Conservation (phyloP, 2,797 vertebrate genomes). For the Morelia viridis region DNA sequence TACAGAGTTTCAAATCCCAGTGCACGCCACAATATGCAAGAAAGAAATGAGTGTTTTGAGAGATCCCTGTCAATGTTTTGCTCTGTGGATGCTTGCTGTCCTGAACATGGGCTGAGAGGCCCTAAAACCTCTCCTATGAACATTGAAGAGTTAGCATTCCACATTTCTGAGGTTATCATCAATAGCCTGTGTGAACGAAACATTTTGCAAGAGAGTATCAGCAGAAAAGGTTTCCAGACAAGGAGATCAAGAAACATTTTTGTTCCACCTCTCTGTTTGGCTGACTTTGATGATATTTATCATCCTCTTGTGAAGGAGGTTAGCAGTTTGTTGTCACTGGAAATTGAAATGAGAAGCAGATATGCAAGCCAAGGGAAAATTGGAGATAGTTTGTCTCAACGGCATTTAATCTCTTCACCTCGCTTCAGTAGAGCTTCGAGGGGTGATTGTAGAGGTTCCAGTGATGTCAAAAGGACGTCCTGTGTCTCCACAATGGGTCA, state of each 20-base stretch:
- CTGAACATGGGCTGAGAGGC: background rate
- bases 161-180: background rate
- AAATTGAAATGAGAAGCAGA: background rate
- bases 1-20: background rate
- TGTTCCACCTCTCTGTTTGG: constrained; percentile 9
- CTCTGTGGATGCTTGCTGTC: background rate
- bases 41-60: background rate
- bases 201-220: background rate
- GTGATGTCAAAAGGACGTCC: background rate
- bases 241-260: background rate
- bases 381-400: background rate
- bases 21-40: background rate
- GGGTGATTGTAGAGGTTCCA: background rate
- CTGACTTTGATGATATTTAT: constrained; percentile 15
- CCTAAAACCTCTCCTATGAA: background rate
- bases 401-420: background rate
- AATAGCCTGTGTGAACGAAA: background rate
- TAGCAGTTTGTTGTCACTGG: background rate
- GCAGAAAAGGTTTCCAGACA: background rate
- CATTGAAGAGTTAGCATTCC: constrained; percentile 12
- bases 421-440: background rate
- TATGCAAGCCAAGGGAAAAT: background rate
- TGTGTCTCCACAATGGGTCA: background rate
- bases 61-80: constrained; percentile 7
- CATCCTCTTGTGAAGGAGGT: constrained; percentile 32